These are phyloP conservation scores for Psittacula derbiana DNA, from an alignment of 2,797 vertebrate genomes.

Conservation along the genomic window DNA sequence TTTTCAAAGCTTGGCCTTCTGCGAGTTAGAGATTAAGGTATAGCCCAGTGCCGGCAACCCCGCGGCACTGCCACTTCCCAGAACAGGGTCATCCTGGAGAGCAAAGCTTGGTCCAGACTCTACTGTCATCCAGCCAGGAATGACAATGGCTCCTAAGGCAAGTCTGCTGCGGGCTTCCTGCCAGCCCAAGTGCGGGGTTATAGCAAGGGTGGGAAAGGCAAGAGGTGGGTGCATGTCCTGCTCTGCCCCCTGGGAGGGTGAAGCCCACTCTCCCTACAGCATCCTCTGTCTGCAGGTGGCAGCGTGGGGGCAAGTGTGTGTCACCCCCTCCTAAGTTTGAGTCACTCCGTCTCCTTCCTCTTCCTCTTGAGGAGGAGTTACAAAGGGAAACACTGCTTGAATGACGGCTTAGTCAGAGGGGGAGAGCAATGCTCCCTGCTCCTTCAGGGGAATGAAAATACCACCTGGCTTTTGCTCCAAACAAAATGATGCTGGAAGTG, in stretches of 20 bases:
- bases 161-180: background rate
- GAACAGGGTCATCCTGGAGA: background rate
- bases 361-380: background rate
- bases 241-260: background rate
- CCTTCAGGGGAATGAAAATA: constrained; percentile 1
- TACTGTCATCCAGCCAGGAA: background rate
- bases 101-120: background rate
- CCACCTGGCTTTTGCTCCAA: constrained; percentile 19
- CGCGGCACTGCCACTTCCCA: background rate
- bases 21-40: background rate
- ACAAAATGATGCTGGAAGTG: background rate
- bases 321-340: background rate
- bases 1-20: background rate
- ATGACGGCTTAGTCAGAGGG: background rate
- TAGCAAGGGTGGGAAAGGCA: background rate
- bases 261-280: background rate
- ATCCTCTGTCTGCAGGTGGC: background rate
- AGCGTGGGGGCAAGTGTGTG: accelerated
- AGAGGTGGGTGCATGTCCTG: background rate
- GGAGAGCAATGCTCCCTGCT: background rate
- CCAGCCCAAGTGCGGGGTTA: accelerated
- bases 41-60: background rate
- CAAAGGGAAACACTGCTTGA: background rate
- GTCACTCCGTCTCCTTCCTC: constrained; percentile 35
- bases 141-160: accelerated